phyloP scores from a whole-genome alignment of 2,113 vertebrate genomes.

The Penelope pileata region DNA sequence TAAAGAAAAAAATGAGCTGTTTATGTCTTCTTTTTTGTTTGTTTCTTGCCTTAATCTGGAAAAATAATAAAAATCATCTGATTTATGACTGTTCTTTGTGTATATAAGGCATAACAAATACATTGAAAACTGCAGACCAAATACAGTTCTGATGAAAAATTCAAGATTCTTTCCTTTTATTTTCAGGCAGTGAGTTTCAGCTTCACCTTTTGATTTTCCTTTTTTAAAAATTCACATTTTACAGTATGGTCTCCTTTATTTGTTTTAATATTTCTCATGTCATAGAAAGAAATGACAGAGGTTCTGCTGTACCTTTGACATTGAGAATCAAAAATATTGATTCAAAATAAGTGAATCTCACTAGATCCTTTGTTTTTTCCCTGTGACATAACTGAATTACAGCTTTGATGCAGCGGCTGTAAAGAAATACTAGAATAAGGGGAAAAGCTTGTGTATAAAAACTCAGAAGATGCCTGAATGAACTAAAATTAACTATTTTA shows the following conservation, averaged over 20 bases:
- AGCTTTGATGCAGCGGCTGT: not conserved
- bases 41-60: slow-evolving; percentile 23
- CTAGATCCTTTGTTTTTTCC: not conserved
- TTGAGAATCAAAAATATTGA: not conserved
- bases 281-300: not conserved
- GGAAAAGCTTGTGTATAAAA: not conserved
- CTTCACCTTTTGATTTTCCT: not conserved
- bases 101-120: slow-evolving; percentile 20
- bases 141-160: slow-evolving; percentile 52
- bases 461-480: not conserved
- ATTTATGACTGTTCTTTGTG: slow-evolving; percentile 28
- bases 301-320: not conserved
- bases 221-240: slow-evolving; percentile 5
- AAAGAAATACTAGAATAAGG: not conserved
- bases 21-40: slow-evolving; percentile 37
- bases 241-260: not conserved
- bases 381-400: not conserved
- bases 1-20: slow-evolving; percentile 1
- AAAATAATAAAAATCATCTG: slow-evolving; percentile 31
- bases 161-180: slow-evolving; percentile 41
- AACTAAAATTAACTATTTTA: not conserved
- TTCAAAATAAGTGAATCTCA: not conserved
- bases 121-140: slow-evolving; percentile 40
- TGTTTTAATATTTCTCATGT: not conserved
- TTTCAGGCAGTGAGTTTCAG: not conserved